Conservation (phyloP, 92 coral and sea anemone genomes). For the Actinostola sp. region DNA sequence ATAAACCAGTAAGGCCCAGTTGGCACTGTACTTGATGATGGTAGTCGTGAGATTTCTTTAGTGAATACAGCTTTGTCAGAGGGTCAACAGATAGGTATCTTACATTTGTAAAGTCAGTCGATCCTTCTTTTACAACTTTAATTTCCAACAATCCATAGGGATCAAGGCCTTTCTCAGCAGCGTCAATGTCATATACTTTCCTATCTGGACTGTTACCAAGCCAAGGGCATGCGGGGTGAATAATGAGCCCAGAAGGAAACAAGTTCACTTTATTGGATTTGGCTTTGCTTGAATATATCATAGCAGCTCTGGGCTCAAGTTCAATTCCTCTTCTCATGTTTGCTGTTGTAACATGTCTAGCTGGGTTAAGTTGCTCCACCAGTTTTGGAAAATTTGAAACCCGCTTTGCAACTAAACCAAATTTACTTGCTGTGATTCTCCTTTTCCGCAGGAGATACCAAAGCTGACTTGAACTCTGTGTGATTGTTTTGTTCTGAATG, state of each 20-base stretch:
- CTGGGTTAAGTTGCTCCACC: conserved; percentile 49
- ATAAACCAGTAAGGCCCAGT: conserved; percentile 43
- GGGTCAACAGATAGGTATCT: conserved; percentile 32
- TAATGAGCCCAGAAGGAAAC: conserved; percentile 36
- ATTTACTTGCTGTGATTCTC: conserved; percentile 56
- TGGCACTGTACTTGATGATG: conserved; percentile 62
- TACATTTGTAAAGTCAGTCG: conserved; percentile 32
- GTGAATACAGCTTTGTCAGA: conserved; percentile 9
- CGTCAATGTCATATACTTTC: conserved; percentile 40
- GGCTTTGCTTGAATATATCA: not conserved
- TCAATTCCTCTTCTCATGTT: no score
- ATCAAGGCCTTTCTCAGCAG: conserved; percentile 4
- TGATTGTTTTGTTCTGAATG: conserved; percentile 35
- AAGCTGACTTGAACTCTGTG: conserved; percentile 29
- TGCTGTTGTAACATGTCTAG: no score
- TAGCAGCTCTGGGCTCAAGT: no score
- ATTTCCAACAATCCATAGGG: conserved; percentile 49
- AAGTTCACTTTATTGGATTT: conserved; percentile 18
- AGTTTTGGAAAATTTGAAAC: conserved; percentile 44
- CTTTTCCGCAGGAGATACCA: conserved; percentile 44
- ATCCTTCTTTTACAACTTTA: conserved; percentile 52
- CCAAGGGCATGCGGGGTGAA: conserved; percentile 58
- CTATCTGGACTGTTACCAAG: conserved; percentile 61
- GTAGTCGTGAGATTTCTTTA: conserved; percentile 36
- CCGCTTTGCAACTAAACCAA: conserved; percentile 57